phyloP scores from a whole-genome alignment of 2,888 invertebrate genomes.

The Latrodectus elegans region DNA sequence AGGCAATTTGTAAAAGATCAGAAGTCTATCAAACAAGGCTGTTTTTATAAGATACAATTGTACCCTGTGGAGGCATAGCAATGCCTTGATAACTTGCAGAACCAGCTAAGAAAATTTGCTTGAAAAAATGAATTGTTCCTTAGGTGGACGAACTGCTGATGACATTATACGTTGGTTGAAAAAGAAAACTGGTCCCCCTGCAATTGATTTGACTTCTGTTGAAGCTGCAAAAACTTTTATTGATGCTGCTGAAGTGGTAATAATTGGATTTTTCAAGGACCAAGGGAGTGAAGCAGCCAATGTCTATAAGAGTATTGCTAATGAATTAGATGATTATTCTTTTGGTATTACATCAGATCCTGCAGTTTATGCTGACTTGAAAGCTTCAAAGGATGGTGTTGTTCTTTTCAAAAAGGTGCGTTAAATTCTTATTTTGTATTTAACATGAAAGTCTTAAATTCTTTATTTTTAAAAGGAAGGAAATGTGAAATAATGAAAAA shows the following conservation, averaged over 20 bases:
- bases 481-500: neutral
- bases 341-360: slow-evolving; percentile 90
- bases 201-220: slow-evolving; percentile 84
- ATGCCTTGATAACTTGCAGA: too few species aligned
- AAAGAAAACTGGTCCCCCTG: slow-evolving; percentile 98
- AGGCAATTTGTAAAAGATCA: too few species aligned
- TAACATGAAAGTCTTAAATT: neutral
- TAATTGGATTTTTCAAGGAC: slow-evolving; percentile 89
- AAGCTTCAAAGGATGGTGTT: slow-evolving; percentile 85
- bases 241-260: slow-evolving; percentile 85
- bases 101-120: too few species aligned
- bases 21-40: too few species aligned
- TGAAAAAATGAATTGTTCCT: neutral
- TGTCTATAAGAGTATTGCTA: slow-evolving; percentile 87
- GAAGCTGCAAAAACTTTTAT: slow-evolving; percentile 89
- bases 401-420: slow-evolving; percentile 92
- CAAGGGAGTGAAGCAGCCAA: slow-evolving; percentile 86
- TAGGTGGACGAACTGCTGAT: slow-evolving; percentile 91
- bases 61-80: too few species aligned
- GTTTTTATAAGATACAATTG: too few species aligned
- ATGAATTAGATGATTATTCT: slow-evolving; percentile 87
- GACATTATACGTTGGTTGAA: slow-evolving; percentile 95
- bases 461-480: neutral
- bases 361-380: slow-evolving; percentile 86
- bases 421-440: slow-evolving; percentile 71